Conservation (phyloP, 2,113 vertebrate genomes). For the Athene noctua region DNA sequence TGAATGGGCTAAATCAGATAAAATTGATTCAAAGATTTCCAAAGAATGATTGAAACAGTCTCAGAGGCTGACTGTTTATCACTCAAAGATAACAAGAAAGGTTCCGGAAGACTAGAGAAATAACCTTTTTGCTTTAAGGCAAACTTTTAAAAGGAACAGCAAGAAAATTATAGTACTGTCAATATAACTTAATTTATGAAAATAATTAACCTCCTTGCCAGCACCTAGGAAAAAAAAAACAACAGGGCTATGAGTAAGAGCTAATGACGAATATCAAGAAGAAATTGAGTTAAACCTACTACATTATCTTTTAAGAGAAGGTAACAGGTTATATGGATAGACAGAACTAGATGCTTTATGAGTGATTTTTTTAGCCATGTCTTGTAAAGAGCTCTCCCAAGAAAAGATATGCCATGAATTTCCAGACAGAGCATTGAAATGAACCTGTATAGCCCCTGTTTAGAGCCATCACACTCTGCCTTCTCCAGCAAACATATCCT, state of each 20-base stretch:
- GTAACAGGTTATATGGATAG: not conserved
- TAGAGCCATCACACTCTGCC: not conserved
- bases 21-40: not conserved
- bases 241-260: not conserved
- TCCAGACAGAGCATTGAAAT: not conserved
- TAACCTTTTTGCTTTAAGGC: not conserved
- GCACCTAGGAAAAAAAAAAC: not conserved
- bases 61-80: not conserved
- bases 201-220: not conserved
- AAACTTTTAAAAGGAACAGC: not conserved
- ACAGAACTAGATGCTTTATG: not conserved
- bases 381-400: not conserved
- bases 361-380: not conserved
- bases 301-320: not conserved
- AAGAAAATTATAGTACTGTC: not conserved
- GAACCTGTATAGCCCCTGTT: not conserved
- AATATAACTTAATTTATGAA: not conserved
- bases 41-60: not conserved
- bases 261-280: not conserved
- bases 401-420: not conserved
- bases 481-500: not conserved
- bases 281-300: not conserved
- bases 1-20: not conserved
- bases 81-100: not conserved
- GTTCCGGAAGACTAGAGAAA: not conserved